Percentiles rank a stretch among this genome's conserved stretches.
These are phyloP conservation scores for Epinotia demarniana DNA, from an alignment of 2,888 invertebrate species.

Conservation along the genomic window DNA sequence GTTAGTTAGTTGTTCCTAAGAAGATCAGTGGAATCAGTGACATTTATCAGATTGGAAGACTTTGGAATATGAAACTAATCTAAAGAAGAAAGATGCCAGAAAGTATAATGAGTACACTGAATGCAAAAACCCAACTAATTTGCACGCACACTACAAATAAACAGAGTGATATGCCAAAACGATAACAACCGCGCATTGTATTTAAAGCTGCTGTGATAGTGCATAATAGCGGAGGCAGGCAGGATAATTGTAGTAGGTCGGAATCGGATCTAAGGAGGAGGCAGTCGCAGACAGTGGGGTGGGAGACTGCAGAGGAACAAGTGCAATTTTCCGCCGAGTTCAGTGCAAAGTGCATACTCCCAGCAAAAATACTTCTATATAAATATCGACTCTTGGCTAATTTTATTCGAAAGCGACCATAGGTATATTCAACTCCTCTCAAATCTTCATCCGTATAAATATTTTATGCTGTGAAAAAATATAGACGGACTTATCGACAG, in stretches of 20 bases:
- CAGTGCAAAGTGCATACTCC: conserved; percentile 54
- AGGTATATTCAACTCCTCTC: background rate
- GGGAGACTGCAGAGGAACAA: conserved; percentile 60
- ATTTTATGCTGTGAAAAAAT: background rate
- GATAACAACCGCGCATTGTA: conserved; percentile 21
- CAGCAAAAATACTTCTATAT: conserved; percentile 46
- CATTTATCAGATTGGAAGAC: background rate
- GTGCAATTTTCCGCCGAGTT: conserved; percentile 74
- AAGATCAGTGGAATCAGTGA: too few species aligned
- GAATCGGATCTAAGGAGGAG: conserved; percentile 63
- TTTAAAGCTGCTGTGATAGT: conserved; percentile 27
- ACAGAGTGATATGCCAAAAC: conserved; percentile 5
- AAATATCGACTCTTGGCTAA: conserved; percentile 2
- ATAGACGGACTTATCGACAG: conserved; percentile 10
- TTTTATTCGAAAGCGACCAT: background rate
- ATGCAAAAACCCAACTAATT: background rate
- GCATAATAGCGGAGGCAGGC: conserved; percentile 40
- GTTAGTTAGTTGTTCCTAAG: background rate
- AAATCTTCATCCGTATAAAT: background rate
- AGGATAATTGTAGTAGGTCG: conserved; percentile 60
- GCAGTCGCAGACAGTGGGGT: conserved; percentile 54
- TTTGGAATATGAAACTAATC: background rate
- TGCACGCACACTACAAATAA: conserved; percentile 1
- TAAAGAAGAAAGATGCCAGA: background rate
- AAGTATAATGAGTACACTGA: background rate